Percentiles rank a stretch among this genome's conserved stretches.
Evolutionary conservation across 2,797 vertebrate genomes (phyloP).

Genomic region (Cuculus canorus): DNA sequence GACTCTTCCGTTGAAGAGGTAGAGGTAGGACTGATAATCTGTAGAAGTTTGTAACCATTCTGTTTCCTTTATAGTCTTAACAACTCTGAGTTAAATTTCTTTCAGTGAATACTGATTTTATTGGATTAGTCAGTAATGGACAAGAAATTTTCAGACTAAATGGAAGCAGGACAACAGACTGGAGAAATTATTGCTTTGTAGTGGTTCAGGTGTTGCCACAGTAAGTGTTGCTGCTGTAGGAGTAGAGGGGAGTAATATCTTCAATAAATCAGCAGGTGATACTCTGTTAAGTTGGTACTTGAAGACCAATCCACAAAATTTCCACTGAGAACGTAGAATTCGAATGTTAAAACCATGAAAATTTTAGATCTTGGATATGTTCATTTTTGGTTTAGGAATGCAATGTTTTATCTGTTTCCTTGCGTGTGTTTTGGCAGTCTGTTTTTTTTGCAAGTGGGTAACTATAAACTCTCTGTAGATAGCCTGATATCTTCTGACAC

Average conservation of each 20-base stretch:
- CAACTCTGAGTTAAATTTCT: background rate
- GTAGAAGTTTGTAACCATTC: background rate
- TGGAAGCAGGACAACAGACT: background rate
- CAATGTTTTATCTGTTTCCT: background rate
- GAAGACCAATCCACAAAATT: background rate
- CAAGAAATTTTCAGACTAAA: background rate
- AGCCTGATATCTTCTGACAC: background rate
- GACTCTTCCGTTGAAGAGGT: background rate
- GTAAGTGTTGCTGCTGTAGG: background rate
- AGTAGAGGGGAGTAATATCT: background rate
- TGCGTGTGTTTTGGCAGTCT: background rate
- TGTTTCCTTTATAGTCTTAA: background rate
- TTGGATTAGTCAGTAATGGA: background rate
- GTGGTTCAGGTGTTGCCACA: background rate
- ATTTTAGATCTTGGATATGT: background rate
- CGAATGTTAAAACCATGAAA: background rate
- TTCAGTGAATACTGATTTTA: background rate
- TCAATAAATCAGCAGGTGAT: background rate
- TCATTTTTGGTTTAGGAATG: background rate
- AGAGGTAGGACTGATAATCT: constrained; percentile 23
- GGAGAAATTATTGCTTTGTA: background rate
- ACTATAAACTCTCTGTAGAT: background rate
- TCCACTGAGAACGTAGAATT: background rate
- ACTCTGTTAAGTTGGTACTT: background rate
- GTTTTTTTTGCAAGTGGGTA: background rate